phyloP scores from a whole-genome alignment of 2,888 invertebrate species.

The Falcaria lacertinaria region DNA sequence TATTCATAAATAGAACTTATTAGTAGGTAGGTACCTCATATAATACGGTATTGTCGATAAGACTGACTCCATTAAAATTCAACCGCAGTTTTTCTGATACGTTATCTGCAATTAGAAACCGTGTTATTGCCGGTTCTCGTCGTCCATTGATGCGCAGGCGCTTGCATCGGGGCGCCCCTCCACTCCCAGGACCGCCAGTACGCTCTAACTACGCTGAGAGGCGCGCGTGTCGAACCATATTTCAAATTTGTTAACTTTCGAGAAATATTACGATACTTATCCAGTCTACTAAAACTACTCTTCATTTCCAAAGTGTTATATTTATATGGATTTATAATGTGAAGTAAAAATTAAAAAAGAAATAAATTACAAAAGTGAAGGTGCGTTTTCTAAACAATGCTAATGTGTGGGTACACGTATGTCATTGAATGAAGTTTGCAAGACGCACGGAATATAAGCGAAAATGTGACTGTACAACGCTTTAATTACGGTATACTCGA shows the following conservation, averaged over 20 bases:
- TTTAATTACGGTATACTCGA: constrained; percentile 32
- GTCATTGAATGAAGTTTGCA: constrained; percentile 42
- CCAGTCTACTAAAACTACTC: not conserved
- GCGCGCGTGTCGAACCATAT: constrained; percentile 43
- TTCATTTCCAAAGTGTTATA: not conserved
- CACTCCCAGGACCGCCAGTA: constrained; percentile 40
- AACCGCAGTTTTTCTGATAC: constrained; percentile 44
- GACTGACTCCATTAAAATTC: constrained; percentile 13
- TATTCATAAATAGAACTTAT: no score
- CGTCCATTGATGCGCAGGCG: constrained; percentile 48
- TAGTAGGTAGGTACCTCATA: no score
- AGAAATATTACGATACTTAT: constrained; percentile 20
- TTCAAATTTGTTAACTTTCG: constrained; percentile 36
- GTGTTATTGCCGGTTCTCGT: constrained; percentile 31
- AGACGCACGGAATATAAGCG: constrained; percentile 42
- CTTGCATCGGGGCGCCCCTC: constrained; percentile 50
- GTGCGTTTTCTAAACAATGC: constrained; percentile 28
- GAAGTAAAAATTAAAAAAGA: constrained; percentile 5
- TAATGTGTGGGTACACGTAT: constrained; percentile 20
- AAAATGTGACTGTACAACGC: constrained; percentile 69
- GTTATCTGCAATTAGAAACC: constrained; percentile 59
- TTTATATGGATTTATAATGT: constrained; percentile 22
- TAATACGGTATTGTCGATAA: no score
- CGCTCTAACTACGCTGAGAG: constrained; percentile 42
- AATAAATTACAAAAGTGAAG: constrained; percentile 17